Conservation (phyloP, 2,113 vertebrate species). For the Trematocara stigmaticum region DNA sequence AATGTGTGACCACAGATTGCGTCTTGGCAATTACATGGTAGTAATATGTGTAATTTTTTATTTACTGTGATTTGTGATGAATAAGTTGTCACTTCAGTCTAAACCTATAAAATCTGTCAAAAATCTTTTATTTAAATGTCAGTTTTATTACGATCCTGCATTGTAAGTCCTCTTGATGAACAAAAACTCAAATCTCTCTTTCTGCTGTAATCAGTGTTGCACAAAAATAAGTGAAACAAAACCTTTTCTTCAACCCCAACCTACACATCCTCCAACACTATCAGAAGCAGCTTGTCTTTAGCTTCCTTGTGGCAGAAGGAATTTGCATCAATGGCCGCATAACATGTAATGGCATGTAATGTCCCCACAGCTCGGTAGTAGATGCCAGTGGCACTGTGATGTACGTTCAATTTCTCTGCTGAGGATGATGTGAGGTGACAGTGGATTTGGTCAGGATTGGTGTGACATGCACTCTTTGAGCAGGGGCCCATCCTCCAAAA, state of each 20-base stretch:
- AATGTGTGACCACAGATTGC: fast-evolving
- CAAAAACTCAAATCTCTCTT: background rate
- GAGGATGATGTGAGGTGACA: constrained; percentile 67
- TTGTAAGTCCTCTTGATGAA: background rate
- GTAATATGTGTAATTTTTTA: background rate
- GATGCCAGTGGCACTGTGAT: constrained; percentile 54
- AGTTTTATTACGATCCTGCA: background rate
- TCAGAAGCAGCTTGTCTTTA: constrained; percentile 54
- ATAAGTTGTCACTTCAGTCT: background rate
- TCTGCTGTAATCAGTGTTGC: background rate
- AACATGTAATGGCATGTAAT: constrained; percentile 71
- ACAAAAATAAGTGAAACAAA: constrained; percentile 2
- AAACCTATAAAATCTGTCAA: background rate
- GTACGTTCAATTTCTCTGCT: constrained; percentile 53
- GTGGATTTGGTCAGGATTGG: constrained; percentile 50
- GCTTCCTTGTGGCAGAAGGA: constrained; percentile 57
- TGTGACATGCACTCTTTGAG: constrained; percentile 43
- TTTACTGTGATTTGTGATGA: background rate
- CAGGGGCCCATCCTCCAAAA: background rate
- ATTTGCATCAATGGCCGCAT: constrained; percentile 49
- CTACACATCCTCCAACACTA: constrained; percentile 35
- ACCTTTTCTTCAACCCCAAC: constrained; percentile 2
- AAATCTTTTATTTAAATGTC: background rate
- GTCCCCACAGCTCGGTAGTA: constrained; percentile 57
- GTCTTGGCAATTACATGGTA: background rate